phyloP scores from a whole-genome alignment of 2,797 vertebrate genomes.

The Sphaeramia orbicularis region DNA sequence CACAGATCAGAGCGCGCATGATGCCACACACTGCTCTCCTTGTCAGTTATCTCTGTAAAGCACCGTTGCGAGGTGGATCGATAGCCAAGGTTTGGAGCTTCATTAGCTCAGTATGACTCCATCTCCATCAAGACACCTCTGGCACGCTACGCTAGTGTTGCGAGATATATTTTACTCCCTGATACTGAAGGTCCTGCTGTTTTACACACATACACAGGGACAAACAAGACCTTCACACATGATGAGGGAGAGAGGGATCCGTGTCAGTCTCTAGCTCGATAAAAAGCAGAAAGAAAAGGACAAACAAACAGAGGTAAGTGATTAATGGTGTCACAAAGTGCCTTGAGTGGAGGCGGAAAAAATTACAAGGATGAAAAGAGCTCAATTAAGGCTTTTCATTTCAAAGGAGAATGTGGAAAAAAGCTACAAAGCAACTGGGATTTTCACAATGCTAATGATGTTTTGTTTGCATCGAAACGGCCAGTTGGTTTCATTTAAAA shows the following conservation, averaged over 20 bases:
- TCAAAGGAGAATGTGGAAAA: conserved; percentile 39
- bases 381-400: conserved; percentile 63
- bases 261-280: conserved; percentile 65
- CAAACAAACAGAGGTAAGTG: conserved; percentile 72
- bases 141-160: conserved; percentile 63
- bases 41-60: conserved; percentile 79
- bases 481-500: conserved; percentile 74
- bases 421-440: conserved; percentile 47
- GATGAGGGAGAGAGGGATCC: conserved; percentile 24
- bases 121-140: conserved; percentile 77
- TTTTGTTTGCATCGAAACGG: conserved; percentile 67
- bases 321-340: conserved; percentile 73
- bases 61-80: conserved; percentile 75
- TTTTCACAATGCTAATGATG: conserved; percentile 64
- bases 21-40: conserved; percentile 76
- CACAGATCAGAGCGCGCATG: conserved; percentile 78
- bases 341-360: conserved; percentile 53
- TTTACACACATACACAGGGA: conserved; percentile 71
- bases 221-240: conserved; percentile 66
- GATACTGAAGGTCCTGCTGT: conserved; percentile 70
- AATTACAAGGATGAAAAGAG: conserved; percentile 64
- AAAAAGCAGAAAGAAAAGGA: conserved; percentile 64
- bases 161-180: conserved; percentile 70
- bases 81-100: conserved; percentile 81
- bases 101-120: conserved; percentile 81